Percentiles rank a stretch among this genome's conserved stretches.
These are phyloP conservation scores for Polyommatus icarus DNA, from an alignment of 2,888 invertebrate genomes.

Conservation along the genomic window DNA sequence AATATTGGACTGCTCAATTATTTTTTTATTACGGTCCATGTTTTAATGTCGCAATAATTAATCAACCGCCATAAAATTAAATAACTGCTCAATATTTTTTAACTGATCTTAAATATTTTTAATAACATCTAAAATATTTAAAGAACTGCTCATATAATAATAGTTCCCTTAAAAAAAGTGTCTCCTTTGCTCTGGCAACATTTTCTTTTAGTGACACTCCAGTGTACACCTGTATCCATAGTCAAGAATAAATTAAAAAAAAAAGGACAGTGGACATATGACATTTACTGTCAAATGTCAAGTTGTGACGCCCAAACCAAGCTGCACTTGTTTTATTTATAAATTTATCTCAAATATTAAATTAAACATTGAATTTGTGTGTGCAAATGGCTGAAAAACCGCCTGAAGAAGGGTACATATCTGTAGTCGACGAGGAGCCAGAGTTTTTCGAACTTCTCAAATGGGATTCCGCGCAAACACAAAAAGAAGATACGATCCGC, in stretches of 20 bases:
- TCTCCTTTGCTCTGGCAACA: slow-evolving; percentile 37
- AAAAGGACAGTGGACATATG: background rate
- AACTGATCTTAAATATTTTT: too few species aligned
- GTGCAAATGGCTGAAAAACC: slow-evolving; percentile 71
- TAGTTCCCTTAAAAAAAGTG: too few species aligned
- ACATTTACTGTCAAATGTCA: slow-evolving; percentile 37
- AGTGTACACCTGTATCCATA: too few species aligned
- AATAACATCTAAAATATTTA: too few species aligned
- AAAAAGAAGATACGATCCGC: slow-evolving; percentile 50
- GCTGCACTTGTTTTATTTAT: slow-evolving; percentile 52
- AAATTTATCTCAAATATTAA: slow-evolving; percentile 41
- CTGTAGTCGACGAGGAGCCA: slow-evolving; percentile 72
- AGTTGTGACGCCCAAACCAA: slow-evolving; percentile 45
- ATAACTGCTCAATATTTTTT: too few species aligned
- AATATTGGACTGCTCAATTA: too few species aligned
- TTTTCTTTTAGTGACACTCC: background rate
- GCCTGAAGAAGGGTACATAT: slow-evolving; percentile 72
- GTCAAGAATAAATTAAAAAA: too few species aligned
- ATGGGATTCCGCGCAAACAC: slow-evolving; percentile 66
- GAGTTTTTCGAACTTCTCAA: slow-evolving; percentile 72
- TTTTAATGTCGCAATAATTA: too few species aligned
- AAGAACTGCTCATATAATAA: too few species aligned
- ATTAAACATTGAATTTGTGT: slow-evolving; percentile 52
- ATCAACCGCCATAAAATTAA: too few species aligned
- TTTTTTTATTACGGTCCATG: too few species aligned